phyloP scores from a whole-genome alignment of 2,113 vertebrate species.

The Boulengeromyrus knoepffleri region DNA sequence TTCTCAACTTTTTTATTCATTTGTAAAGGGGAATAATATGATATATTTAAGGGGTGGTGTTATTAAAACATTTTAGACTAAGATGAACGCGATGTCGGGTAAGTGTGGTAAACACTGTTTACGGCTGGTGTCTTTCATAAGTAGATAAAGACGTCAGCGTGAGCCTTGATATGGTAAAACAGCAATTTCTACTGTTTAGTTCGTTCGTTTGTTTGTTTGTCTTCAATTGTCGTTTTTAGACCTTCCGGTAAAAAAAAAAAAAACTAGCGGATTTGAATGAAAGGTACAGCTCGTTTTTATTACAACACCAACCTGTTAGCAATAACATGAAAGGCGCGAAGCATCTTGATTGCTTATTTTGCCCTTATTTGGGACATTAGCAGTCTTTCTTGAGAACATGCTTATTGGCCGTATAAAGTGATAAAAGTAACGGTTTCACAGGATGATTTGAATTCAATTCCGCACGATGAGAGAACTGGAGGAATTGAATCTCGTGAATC shows the following conservation, averaged over 20 bases:
- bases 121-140: neutral
- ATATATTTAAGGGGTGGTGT: neutral
- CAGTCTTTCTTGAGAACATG: slow-evolving; percentile 17
- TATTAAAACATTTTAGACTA: neutral
- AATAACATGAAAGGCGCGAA: slow-evolving; percentile 50
- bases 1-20: neutral
- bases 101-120: neutral
- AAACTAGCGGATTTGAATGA: slow-evolving; percentile 23
- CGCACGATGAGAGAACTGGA: slow-evolving; percentile 17
- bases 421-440: slow-evolving; percentile 39
- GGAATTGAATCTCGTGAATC: slow-evolving; percentile 8
- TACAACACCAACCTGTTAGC: slow-evolving; percentile 47
- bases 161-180: neutral
- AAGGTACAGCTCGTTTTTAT: slow-evolving; percentile 44
- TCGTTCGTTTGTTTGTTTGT: neutral
- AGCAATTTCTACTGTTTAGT: neutral
- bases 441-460: slow-evolving; percentile 28
- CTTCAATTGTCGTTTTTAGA: neutral
- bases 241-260: neutral
- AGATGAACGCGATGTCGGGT: neutral
- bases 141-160: neutral
- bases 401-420: slow-evolving; percentile 46
- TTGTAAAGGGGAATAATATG: neutral
- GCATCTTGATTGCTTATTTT: slow-evolving; percentile 42
- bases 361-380: slow-evolving; percentile 38